Percentiles rank a stretch among this genome's conserved stretches.
Conservation (phyloP, 2,888 invertebrate genomes). For the Torymus tubicola region DNA sequence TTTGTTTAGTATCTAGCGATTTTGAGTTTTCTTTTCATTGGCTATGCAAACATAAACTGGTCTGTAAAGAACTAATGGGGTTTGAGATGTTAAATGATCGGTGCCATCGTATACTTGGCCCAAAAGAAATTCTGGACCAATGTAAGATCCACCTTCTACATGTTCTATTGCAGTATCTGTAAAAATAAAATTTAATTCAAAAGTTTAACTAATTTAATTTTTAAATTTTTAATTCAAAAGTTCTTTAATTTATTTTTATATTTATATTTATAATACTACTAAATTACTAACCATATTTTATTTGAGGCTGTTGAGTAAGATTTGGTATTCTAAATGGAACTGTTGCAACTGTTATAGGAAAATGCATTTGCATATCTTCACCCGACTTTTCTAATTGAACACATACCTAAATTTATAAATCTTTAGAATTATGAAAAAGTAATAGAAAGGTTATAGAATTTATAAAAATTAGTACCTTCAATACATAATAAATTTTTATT, state of each 20-base stretch:
- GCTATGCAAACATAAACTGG: slow-evolving; percentile 80
- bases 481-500: slow-evolving; percentile 84
- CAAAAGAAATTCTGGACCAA: slow-evolving; percentile 86
- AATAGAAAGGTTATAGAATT: no score
- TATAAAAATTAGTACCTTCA: slow-evolving; percentile 79
- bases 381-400: slow-evolving; percentile 84
- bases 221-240: no score
- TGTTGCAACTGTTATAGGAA: slow-evolving; percentile 86
- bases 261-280: not conserved
- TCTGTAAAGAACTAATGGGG: slow-evolving; percentile 81
- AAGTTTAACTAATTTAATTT: no score
- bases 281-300: slow-evolving; percentile 81
- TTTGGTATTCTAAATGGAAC: slow-evolving; percentile 85
- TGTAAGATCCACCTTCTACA: slow-evolving; percentile 87
- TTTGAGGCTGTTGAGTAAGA: slow-evolving; percentile 79
- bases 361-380: slow-evolving; percentile 84
- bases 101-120: slow-evolving; percentile 88
- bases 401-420: slow-evolving; percentile 79
- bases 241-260: slow-evolving; percentile 6
- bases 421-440: not conserved
- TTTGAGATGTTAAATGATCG: slow-evolving; percentile 67
- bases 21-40: slow-evolving; percentile 61
- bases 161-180: slow-evolving; percentile 84
- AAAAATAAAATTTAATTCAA: slow-evolving; percentile 56
- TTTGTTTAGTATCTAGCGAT: slow-evolving; percentile 39